Evolutionary conservation across 2,113 vertebrate species (phyloP).

Genomic region (Carollia perspicillata): DNA sequence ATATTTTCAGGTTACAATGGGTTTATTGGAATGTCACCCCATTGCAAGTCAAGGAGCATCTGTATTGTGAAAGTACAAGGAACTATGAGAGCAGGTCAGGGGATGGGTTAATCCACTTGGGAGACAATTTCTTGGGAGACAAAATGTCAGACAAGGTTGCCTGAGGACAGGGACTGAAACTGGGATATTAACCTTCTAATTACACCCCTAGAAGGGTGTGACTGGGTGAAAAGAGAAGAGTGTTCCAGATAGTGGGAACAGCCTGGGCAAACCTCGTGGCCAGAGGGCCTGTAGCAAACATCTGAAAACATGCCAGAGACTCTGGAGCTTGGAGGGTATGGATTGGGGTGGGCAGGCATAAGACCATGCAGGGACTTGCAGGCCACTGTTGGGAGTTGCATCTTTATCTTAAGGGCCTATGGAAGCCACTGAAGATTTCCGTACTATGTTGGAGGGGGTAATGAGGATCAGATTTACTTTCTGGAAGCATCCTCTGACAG

Average conservation of each 20-base stretch:
- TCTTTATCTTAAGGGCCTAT: background rate
- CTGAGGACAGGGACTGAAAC: background rate
- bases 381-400: background rate
- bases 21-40: background rate
- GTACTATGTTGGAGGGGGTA: accelerated
- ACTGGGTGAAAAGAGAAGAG: background rate
- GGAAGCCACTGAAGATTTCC: background rate
- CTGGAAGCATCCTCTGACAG: background rate
- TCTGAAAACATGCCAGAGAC: background rate
- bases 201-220: background rate
- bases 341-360: background rate
- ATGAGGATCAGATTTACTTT: background rate
- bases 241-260: background rate
- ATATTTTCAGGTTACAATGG: background rate
- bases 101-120: background rate
- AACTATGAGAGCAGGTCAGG: background rate
- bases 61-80: background rate
- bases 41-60: too few relatives aligned
- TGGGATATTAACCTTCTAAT: too few relatives aligned
- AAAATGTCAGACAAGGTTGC: background rate
- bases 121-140: too few relatives aligned
- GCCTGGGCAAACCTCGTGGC: background rate
- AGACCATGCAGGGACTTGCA: accelerated
- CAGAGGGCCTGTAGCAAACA: background rate
- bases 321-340: too few relatives aligned